Evolutionary conservation across 2,113 vertebrate genomes (phyloP).

Genomic region (Eudyptes chrysolophus): DNA sequence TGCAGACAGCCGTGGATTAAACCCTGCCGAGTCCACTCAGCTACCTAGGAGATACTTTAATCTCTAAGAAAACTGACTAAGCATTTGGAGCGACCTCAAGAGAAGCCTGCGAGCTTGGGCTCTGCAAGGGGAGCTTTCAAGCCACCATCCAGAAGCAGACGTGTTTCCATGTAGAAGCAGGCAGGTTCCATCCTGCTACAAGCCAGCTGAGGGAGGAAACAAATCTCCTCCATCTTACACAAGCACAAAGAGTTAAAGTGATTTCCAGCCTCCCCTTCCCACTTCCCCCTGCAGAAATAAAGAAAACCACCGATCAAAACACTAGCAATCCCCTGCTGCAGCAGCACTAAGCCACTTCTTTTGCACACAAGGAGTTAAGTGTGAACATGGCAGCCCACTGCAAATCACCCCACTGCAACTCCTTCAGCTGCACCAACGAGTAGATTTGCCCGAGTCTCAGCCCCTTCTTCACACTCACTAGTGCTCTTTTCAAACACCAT

Average conservation of each 20-base stretch:
- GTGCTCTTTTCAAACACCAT: not conserved
- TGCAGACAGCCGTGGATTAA: not conserved
- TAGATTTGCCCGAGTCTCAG: not conserved
- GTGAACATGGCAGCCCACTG: not conserved
- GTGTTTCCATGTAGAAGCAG: not conserved
- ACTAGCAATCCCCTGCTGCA: not conserved
- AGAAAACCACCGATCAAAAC: not conserved
- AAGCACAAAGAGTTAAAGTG: not conserved
- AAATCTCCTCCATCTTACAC: not conserved
- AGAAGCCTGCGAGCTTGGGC: not conserved
- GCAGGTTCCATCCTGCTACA: not conserved
- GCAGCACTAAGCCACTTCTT: not conserved
- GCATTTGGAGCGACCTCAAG: rapidly evolving
- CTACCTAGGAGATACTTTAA: not conserved
- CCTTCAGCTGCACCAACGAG: not conserved
- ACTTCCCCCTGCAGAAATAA: not conserved
- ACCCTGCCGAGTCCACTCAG: not conserved
- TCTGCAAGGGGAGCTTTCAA: not conserved
- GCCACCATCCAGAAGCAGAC: rapidly evolving
- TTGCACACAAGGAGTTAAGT: not conserved
- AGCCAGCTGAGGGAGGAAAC: not conserved
- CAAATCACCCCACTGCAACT: not conserved
- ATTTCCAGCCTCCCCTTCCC: not conserved
- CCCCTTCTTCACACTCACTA: not conserved
- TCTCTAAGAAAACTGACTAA: not conserved